A percentile compares a stretch with the other conserved stretches of the same genome.
These are phyloP conservation scores for Cydia amplana DNA, from an alignment of 1,140 invertebrate species.

Conservation along the genomic window DNA sequence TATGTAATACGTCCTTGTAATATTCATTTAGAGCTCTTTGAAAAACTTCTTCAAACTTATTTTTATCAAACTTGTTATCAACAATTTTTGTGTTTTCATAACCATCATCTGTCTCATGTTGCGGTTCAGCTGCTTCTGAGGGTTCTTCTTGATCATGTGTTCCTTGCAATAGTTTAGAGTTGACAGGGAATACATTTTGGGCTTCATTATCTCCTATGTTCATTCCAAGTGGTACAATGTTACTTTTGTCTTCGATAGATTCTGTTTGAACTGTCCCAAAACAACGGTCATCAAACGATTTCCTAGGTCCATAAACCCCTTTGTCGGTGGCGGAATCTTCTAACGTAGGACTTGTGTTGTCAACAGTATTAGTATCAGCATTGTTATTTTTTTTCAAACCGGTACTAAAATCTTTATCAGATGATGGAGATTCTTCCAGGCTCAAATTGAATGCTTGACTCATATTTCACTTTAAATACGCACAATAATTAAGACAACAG, in stretches of 20 bases:
- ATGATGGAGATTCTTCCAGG: too few species aligned
- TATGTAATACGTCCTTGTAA: not conserved
- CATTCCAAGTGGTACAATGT: not conserved
- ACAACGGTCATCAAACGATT: not conserved
- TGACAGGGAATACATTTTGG: not conserved
- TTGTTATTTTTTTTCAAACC: too few species aligned
- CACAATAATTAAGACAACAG: too few species aligned
- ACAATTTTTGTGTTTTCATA: not conserved
- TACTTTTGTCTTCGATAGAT: not conserved
- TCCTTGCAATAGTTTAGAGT: not conserved
- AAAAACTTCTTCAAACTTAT: not conserved
- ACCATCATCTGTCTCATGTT: not conserved
- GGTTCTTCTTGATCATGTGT: not conserved
- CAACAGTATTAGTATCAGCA: too few species aligned
- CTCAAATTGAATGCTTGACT: too few species aligned
- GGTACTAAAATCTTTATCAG: too few species aligned
- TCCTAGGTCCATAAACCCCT: not conserved
- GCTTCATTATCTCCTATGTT: not conserved
- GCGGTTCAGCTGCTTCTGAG: not conserved
- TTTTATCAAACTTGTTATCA: not conserved
- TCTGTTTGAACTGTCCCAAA: not conserved
- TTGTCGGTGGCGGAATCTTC: not conserved
- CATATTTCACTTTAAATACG: too few species aligned
- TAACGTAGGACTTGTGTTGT: not conserved
- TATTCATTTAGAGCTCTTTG: not conserved